A percentile compares a stretch with the other conserved stretches of the same genome.
Conservation (phyloP, 2,113 vertebrate species). For the Dendropsophus ebraccatus region DNA sequence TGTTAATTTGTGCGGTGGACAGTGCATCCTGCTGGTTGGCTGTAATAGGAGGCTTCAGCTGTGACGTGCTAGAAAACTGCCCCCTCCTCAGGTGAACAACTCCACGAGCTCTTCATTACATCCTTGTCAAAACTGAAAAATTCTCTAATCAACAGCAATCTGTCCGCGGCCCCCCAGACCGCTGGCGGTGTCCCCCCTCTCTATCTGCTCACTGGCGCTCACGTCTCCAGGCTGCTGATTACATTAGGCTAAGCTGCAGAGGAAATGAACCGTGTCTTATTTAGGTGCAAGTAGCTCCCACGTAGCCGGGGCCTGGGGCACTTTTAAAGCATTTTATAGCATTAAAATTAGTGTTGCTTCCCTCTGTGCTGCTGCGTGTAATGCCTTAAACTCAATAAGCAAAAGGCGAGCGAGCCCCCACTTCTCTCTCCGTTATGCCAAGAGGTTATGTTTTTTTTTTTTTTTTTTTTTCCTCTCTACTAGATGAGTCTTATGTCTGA, state of each 20-base stretch:
- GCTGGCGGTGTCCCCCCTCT: slow-evolving; percentile 75
- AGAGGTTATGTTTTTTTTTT: slow-evolving; percentile 66
- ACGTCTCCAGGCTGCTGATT: slow-evolving; percentile 86
- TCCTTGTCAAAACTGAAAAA: slow-evolving; percentile 87
- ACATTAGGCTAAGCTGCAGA: slow-evolving; percentile 87
- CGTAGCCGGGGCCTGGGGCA: slow-evolving; percentile 80
- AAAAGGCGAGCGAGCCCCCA: slow-evolving; percentile 73
- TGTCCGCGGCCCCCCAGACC: slow-evolving; percentile 73
- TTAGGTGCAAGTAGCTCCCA: slow-evolving; percentile 82
- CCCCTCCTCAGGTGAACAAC: slow-evolving; percentile 77
- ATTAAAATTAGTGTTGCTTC: slow-evolving; percentile 87
- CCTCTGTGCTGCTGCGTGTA: slow-evolving; percentile 79
- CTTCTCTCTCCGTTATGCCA: slow-evolving; percentile 31
- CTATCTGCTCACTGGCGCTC: slow-evolving; percentile 75
- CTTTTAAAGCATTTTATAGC: slow-evolving; percentile 81
- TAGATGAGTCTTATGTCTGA: slow-evolving; percentile 35
- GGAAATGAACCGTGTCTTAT: slow-evolving; percentile 87
- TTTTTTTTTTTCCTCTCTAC: slow-evolving; percentile 52
- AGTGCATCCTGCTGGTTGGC: background rate
- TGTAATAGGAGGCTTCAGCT: slow-evolving; percentile 8
- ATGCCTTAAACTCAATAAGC: slow-evolving; percentile 86
- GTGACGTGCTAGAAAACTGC: slow-evolving; percentile 53
- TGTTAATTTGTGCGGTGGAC: background rate
- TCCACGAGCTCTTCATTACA: slow-evolving; percentile 85
- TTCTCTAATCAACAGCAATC: slow-evolving; percentile 82